Conservation (phyloP, 2,797 vertebrate species). For the Prunella strophiata region DNA sequence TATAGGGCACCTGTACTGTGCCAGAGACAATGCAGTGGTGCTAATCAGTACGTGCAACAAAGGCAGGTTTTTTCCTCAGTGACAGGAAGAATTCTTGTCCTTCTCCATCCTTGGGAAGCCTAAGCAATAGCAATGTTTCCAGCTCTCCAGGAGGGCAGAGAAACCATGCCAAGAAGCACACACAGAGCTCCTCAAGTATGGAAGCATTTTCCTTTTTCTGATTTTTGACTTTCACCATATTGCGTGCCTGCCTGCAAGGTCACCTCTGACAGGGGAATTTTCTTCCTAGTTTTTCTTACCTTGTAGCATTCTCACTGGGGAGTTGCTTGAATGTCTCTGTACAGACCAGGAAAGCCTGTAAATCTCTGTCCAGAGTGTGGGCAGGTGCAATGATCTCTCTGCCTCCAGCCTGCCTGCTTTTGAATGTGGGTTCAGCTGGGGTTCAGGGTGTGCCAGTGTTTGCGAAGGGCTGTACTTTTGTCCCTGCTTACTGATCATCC, state of each 20-base stretch:
- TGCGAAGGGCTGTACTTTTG: background rate
- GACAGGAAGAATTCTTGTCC: background rate
- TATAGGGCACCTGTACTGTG: background rate
- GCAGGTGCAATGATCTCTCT: background rate
- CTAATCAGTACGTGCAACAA: rapidly evolving
- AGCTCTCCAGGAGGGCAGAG: background rate
- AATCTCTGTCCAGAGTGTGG: rapidly evolving
- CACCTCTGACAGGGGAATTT: background rate
- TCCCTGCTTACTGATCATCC: rapidly evolving
- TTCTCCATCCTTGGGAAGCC: background rate
- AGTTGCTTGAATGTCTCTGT: rapidly evolving
- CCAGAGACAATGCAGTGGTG: background rate
- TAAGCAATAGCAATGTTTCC: background rate
- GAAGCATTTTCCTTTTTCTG: background rate
- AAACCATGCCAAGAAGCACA: background rate
- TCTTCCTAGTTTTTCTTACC: background rate
- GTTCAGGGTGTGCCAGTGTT: background rate
- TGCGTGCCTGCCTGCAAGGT: rapidly evolving
- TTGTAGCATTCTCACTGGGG: rapidly evolving
- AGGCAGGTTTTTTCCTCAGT: background rate
- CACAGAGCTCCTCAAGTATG: background rate
- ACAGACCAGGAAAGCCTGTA: background rate
- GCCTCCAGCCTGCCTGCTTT: background rate
- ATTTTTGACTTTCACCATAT: background rate
- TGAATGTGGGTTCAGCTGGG: background rate